A percentile compares a stretch with the other conserved stretches of the same genome.
These are phyloP conservation scores for Nesometra sesokonis DNA, from an alignment of 35 echinoderm and acorn worm genomes.

Conservation along the genomic window DNA sequence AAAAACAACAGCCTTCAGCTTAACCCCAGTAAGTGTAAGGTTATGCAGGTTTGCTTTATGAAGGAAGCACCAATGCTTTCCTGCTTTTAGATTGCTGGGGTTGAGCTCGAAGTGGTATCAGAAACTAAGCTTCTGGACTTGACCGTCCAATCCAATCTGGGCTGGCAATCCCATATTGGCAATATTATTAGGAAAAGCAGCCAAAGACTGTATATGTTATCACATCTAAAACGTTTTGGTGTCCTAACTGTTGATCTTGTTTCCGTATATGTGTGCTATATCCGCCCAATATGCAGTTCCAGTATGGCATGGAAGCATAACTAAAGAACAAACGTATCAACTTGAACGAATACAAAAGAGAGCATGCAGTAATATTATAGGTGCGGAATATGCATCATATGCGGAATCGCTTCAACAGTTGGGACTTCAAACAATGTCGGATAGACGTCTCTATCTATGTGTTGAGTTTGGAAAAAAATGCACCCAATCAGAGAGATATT, in stretches of 20 bases:
- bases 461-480: neutral
- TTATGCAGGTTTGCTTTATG: slow-evolving; percentile 18
- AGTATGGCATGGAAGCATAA: neutral
- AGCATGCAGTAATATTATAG: slow-evolving; percentile 10
- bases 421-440: neutral
- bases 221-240: slow-evolving; percentile 23
- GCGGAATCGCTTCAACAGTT: neutral
- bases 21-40: slow-evolving; percentile 12
- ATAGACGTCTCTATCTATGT: neutral
- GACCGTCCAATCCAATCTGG: slow-evolving; percentile 15
- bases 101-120: neutral
- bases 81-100: neutral
- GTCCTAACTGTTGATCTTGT: slow-evolving; percentile 8
- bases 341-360: slow-evolving; percentile 6
- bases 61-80: neutral
- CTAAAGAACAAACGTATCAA: neutral
- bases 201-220: slow-evolving; percentile 7
- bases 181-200: slow-evolving; percentile 10
- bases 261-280: slow-evolving; percentile 16
- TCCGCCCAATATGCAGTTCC: slow-evolving; percentile 12
- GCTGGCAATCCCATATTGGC: slow-evolving; percentile 12
- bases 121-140: slow-evolving; percentile 27
- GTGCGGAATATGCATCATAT: neutral
- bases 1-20: neutral
- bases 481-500: neutral